These are phyloP conservation scores for Hipposideros armiger DNA, from an alignment of 2,113 vertebrate genomes.

Conservation along the genomic window DNA sequence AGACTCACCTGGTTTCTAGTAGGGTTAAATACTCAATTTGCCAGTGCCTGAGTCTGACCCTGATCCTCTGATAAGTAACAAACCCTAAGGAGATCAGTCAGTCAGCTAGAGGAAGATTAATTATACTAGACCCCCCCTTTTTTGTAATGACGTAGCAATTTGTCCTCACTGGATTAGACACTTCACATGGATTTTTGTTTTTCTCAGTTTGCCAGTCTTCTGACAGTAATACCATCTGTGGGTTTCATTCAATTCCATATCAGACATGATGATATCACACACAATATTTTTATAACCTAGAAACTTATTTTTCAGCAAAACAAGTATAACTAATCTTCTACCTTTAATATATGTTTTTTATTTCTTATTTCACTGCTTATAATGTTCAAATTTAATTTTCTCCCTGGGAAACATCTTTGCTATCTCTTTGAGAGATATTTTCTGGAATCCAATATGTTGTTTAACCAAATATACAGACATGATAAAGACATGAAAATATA, in stretches of 20 bases:
- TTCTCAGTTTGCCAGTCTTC: constrained; percentile 38
- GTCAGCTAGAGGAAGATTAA: neutral
- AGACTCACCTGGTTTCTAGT: neutral
- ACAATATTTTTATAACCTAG: constrained; percentile 7
- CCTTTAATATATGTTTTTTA: neutral
- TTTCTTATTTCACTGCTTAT: neutral
- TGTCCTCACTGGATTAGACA: constrained; percentile 30
- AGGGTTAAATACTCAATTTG: constrained; percentile 10
- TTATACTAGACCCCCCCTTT: neutral
- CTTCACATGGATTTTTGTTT: constrained; percentile 33
- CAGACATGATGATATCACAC: neutral
- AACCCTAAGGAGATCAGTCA: neutral
- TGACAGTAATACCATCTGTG: constrained; percentile 34
- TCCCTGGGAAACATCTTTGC: neutral
- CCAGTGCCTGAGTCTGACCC: neutral
- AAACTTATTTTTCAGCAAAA: constrained; percentile 56
- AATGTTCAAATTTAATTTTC: neutral
- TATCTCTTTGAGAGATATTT: constrained; percentile 8
- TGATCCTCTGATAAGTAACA: constrained; percentile 14
- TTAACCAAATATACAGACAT: constrained; percentile 37
- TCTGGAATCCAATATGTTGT: neutral
- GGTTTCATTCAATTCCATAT: constrained; percentile 11
- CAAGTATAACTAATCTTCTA: neutral
- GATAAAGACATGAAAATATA: constrained; percentile 33
- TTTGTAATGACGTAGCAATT: constrained; percentile 37